Evolutionary conservation across 2,113 vertebrate genomes (phyloP), one percentile per base, ranked within the genome.

Genomic region (Lophochroa leadbeateri): DNA sequence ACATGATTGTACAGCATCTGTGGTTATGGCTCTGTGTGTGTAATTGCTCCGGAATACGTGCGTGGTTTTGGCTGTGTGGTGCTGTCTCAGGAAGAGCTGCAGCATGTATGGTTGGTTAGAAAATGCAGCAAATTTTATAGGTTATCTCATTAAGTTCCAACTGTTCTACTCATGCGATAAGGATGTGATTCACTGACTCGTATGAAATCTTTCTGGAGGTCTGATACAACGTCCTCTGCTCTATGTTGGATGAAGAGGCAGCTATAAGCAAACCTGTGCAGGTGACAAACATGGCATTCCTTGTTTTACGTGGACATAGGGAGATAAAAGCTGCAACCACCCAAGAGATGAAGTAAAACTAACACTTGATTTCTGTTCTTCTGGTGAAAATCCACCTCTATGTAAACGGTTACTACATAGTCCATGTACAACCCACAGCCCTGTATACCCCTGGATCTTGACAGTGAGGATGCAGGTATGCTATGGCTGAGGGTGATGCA

Each of bases 381-480:
- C n/a, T 67, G 19, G 19, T 61, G 46, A 65, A 50, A 82, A 61
- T 25, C 10, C 11, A 3, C 3, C 6, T 49, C 31, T 46, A 0
- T 8, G 13, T 55, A 24, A 39, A 18, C 7, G 27, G 11, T 24
- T 68, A 23, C 24, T 25, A 3, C 0, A 3, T 19, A 27, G 41
- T 14, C 12, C 4, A 0, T 8, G 13, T 13, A 39, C 71, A 71
- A 33, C 27, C 12, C 15, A 15, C 12, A 60, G 46, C 21, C 11
- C 33, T 1, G 0, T 9, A 6, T 12, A 4, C 55, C 31, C 12
- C 55, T 5, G 9, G 5, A 3, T 57, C n/a, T 37, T 20, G n/a
- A 28, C 31, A 14, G 31, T 10, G 27, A 52, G 76, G 39, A 6
- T 11, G 31, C 2, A 8, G 23, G 13, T 25, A 2, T 25, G 20